Evolutionary conservation across 2,888 invertebrate genomes (phyloP).

Genomic region (Atherix ibis): DNA sequence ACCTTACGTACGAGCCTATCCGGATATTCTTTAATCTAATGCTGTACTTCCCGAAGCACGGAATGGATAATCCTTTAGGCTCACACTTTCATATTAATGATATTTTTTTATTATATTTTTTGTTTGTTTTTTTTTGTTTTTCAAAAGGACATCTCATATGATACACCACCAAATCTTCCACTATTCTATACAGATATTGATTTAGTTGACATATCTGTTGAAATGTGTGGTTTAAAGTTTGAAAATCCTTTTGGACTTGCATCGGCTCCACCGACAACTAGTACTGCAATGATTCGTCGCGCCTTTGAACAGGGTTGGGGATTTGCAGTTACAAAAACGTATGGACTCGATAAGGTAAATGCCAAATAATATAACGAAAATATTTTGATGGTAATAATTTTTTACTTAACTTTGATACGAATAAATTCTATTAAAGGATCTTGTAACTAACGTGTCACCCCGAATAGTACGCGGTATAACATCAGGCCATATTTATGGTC

Average conservation of each 20-base stretch:
- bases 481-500: conserved; percentile 80
- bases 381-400: not conserved
- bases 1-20: too few relatives aligned
- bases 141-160: conserved; percentile 45
- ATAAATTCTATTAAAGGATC: conserved; percentile 56
- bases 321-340: conserved; percentile 96
- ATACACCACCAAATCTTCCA: conserved; percentile 59
- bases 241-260: conserved; percentile 96
- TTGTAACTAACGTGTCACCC: conserved; percentile 94
- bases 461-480: conserved; percentile 89
- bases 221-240: conserved; percentile 85
- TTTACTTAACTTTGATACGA: not conserved
- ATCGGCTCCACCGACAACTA: conserved; percentile 92
- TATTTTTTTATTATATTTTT: too few relatives aligned
- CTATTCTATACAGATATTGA: conserved; percentile 89
- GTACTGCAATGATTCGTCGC: conserved; percentile 84
- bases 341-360: conserved; percentile 74
- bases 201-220: conserved; percentile 81
- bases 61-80: too few relatives aligned
- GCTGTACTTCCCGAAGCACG: too few relatives aligned
- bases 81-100: too few relatives aligned
- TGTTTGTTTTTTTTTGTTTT: too few relatives aligned
- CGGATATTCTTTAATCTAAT: not conserved
- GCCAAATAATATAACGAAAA: not conserved
- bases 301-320: conserved; percentile 95